These are phyloP conservation scores for Leptopilina boulardi DNA, from an alignment of 1,140 invertebrate species.

Conservation along the genomic window DNA sequence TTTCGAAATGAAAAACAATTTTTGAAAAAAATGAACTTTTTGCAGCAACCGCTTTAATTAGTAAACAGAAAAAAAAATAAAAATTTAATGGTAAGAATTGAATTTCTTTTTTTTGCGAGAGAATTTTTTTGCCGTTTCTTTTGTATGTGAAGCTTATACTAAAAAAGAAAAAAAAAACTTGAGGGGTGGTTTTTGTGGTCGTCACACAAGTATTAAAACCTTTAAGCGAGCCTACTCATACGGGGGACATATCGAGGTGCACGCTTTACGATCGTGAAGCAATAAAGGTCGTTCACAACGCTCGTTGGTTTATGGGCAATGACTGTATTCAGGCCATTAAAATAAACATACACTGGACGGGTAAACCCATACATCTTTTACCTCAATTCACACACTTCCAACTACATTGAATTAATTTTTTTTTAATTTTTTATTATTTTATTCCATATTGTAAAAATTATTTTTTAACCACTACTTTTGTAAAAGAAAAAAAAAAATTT, in stretches of 20 bases:
- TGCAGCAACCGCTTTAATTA: no score
- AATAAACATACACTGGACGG: conserved; percentile 1
- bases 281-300: conserved; percentile 19
- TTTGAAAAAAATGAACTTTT: no score
- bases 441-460: neutral
- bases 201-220: conserved; percentile 8
- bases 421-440: neutral
- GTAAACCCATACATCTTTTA: neutral
- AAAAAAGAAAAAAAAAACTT: no score
- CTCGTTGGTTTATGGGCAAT: conserved; percentile 26
- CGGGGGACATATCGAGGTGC: conserved; percentile 18
- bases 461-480: neutral
- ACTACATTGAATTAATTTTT: conserved; percentile 8
- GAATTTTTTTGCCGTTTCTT: neutral
- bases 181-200: neutral
- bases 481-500: no score
- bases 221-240: conserved; percentile 20
- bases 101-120: neutral
- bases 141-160: neutral
- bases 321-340: conserved; percentile 12
- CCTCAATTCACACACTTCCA: neutral
- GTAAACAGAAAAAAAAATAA: no score
- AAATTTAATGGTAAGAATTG: no score
- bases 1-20: no score
- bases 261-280: conserved; percentile 30